phyloP scores from a whole-genome alignment of 1,140 invertebrate species.

The Heliconius nattereri region DNA sequence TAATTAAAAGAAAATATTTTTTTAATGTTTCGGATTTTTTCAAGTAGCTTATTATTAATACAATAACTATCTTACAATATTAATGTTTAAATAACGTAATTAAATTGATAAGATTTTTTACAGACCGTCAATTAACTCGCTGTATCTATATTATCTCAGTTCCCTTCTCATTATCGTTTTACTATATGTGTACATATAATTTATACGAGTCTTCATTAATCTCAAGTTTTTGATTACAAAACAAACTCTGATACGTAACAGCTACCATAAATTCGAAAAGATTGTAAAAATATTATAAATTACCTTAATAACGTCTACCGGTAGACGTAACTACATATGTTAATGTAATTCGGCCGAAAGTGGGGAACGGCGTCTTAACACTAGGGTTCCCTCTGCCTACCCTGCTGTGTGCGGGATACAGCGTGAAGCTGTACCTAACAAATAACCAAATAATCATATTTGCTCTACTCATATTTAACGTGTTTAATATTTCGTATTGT shows the following conservation, averaged over 20 bases:
- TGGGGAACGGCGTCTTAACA: too few species aligned
- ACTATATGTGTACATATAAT: background rate
- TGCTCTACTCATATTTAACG: background rate
- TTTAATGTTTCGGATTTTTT: background rate
- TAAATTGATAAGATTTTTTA: background rate
- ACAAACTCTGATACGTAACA: background rate
- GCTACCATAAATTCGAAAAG: background rate
- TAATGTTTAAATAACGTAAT: too few species aligned
- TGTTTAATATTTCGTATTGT: background rate
- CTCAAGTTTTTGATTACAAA: background rate
- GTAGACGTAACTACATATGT: background rate
- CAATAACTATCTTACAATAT: too few species aligned
- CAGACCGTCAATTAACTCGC: background rate
- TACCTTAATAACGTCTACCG: background rate
- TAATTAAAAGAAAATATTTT: slow-evolving; percentile 41
- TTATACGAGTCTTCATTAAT: background rate
- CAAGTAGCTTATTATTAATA: background rate
- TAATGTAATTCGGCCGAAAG: background rate
- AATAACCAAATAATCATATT: background rate
- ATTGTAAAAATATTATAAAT: background rate
- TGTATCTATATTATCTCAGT: background rate
- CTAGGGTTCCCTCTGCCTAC: too few species aligned
- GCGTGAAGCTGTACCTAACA: background rate
- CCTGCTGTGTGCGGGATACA: too few species aligned
- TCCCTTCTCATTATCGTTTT: background rate